Conservation (phyloP, 2,888 invertebrate genomes). For the Lepidocyrtoides sp. region DNA sequence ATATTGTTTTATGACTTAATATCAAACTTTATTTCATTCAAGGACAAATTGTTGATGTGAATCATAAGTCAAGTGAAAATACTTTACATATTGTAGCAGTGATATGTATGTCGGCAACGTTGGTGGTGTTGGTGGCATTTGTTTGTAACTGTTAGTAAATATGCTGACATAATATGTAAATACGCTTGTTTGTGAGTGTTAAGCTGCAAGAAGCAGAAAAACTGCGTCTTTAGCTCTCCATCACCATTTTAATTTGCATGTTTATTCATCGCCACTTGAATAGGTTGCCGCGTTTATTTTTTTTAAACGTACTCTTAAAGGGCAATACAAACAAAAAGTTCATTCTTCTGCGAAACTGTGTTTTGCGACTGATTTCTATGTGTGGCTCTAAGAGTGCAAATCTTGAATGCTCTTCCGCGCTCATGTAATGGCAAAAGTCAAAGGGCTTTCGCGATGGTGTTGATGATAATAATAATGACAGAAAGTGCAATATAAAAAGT, state of each 20-base stretch:
- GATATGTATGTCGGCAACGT: not conserved
- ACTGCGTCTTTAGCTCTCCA: slow-evolving; percentile 1
- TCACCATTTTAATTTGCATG: not conserved
- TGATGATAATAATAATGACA: not conserved
- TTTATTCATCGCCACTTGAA: too few species aligned
- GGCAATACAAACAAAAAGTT: slow-evolving; percentile 36
- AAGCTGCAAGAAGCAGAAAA: not conserved
- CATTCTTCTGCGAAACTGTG: not conserved
- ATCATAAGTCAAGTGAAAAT: slow-evolving; percentile 29
- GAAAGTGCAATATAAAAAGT: not conserved
- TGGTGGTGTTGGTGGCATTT: not conserved
- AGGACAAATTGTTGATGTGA: slow-evolving; percentile 70
- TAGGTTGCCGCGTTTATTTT: too few species aligned
- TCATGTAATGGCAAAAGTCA: slow-evolving; percentile 54
- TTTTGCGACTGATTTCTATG: too few species aligned
- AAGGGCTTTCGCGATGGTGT: slow-evolving; percentile 17
- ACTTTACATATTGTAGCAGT: not conserved
- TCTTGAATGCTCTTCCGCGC: slow-evolving; percentile 10
- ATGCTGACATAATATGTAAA: not conserved
- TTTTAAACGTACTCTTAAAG: not conserved
- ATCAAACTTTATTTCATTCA: slow-evolving; percentile 58
- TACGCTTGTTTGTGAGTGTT: not conserved
- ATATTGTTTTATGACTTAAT: slow-evolving; percentile 66
- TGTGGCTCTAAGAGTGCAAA: slow-evolving; percentile 30
- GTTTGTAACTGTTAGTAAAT: not conserved